Percentiles rank a stretch among this genome's conserved stretches.
Conservation (phyloP, 53 echinoderm and acorn worm species). For the Patiria pectinifera region DNA sequence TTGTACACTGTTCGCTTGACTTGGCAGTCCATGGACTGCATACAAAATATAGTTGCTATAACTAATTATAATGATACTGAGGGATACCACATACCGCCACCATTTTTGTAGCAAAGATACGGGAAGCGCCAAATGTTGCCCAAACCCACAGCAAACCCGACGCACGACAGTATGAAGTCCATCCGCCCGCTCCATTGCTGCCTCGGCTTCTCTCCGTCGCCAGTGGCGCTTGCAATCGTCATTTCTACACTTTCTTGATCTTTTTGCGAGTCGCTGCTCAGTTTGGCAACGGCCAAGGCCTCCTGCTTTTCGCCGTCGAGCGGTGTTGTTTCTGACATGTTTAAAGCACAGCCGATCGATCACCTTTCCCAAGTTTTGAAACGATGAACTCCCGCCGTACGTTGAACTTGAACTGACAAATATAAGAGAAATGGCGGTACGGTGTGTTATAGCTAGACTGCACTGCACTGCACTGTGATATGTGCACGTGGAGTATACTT, state of each 20-base stretch:
- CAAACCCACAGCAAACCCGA: constrained; percentile 46
- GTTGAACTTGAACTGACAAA: too few relatives aligned
- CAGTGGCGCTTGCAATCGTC: background rate
- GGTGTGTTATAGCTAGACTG: too few relatives aligned
- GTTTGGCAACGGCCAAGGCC: background rate
- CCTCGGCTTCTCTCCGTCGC: constrained; percentile 6
- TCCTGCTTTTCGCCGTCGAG: background rate
- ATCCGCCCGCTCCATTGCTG: constrained; percentile 30
- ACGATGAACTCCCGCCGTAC: too few relatives aligned
- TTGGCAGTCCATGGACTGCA: too few relatives aligned
- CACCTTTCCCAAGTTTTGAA: too few relatives aligned
- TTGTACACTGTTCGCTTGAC: too few relatives aligned
- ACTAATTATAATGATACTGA: too few relatives aligned
- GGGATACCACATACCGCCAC: constrained; percentile 24
- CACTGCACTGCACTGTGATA: too few relatives aligned
- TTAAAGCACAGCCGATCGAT: too few relatives aligned
- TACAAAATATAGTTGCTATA: too few relatives aligned
- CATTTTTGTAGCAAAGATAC: constrained; percentile 56
- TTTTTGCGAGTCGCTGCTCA: background rate
- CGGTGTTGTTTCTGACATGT: background rate
- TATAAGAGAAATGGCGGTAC: too few relatives aligned
- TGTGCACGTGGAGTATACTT: too few relatives aligned
- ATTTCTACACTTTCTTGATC: background rate
- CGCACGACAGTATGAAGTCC: constrained; percentile 44
- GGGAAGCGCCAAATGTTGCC: constrained; percentile 53